A percentile compares a stretch with the other conserved stretches of the same genome.
These are phyloP conservation scores for Pseudorasbora parva DNA, from an alignment of 2,113 vertebrate genomes.

Conservation along the genomic window DNA sequence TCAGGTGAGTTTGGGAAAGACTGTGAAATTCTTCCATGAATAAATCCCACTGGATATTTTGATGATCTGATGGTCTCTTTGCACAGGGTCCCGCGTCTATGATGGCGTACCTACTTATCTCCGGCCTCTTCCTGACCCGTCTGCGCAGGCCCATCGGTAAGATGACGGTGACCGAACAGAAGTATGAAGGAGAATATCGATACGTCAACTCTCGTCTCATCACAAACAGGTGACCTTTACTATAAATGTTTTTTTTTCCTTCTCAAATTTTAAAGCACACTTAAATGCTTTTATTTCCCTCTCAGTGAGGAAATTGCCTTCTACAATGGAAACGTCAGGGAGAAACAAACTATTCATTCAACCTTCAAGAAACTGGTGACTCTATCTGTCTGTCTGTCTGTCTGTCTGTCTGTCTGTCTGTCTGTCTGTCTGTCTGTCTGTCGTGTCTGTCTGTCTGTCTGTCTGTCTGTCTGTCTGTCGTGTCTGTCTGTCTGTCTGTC, in stretches of 20 bases:
- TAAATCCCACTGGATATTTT: background rate
- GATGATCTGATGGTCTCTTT: background rate
- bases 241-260: background rate
- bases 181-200: constrained; percentile 96
- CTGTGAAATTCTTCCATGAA: background rate
- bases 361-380: constrained; percentile 94
- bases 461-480: too few species aligned
- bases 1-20: constrained; percentile 80
- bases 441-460: too few species aligned
- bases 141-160: constrained; percentile 93
- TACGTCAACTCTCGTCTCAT: constrained; percentile 96
- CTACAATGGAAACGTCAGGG: constrained; percentile 93
- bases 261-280: background rate
- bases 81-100: constrained; percentile 89
- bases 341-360: constrained; percentile 91
- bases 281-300: constrained; percentile 1
- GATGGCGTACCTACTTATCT: constrained; percentile 94
- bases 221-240: constrained; percentile 87
- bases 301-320: constrained; percentile 97
- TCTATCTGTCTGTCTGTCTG: too few species aligned
- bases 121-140: constrained; percentile 92
- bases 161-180: constrained; percentile 93
- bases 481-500: too few species aligned
- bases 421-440: too few species aligned
- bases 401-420: too few species aligned